Evolutionary conservation across 2,113 vertebrate species (phyloP).

Genomic region (Melanocharis versteri): DNA sequence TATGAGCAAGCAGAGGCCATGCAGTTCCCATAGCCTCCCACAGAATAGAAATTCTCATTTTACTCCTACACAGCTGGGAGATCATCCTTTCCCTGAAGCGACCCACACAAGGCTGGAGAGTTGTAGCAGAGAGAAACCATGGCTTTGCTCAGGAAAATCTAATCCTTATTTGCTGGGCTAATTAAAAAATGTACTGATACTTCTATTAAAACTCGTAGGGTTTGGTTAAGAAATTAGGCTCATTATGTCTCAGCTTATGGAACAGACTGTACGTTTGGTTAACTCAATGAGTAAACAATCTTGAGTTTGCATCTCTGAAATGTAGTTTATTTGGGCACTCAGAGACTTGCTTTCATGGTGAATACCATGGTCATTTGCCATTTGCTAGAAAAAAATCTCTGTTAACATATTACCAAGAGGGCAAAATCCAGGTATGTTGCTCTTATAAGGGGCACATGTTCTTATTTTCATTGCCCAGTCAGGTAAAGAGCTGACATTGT

Average conservation of each 20-base stretch:
- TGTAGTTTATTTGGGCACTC: not conserved
- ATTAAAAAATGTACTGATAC: not conserved
- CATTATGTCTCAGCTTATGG: not conserved
- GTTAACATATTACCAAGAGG: not conserved
- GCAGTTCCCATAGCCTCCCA: not conserved
- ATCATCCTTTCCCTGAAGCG: not conserved
- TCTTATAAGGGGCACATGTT: not conserved
- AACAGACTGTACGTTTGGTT: not conserved
- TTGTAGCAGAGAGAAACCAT: not conserved
- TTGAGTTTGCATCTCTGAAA: not conserved
- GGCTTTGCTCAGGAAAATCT: not conserved
- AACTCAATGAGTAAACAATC: not conserved
- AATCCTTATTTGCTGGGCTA: not conserved
- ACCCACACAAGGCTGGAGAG: not conserved
- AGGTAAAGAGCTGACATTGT: not conserved
- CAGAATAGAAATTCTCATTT: not conserved
- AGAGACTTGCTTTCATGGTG: not conserved
- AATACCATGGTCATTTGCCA: not conserved
- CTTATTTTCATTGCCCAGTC: not conserved
- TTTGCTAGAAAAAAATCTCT: not conserved
- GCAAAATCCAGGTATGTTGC: not conserved
- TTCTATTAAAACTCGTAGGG: not conserved
- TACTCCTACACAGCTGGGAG: not conserved
- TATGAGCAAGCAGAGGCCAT: not conserved
- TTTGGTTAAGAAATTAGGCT: not conserved